These are phyloP conservation scores for Gadopsis marmoratus DNA, from an alignment of 2,797 vertebrate species.

Conservation along the genomic window DNA sequence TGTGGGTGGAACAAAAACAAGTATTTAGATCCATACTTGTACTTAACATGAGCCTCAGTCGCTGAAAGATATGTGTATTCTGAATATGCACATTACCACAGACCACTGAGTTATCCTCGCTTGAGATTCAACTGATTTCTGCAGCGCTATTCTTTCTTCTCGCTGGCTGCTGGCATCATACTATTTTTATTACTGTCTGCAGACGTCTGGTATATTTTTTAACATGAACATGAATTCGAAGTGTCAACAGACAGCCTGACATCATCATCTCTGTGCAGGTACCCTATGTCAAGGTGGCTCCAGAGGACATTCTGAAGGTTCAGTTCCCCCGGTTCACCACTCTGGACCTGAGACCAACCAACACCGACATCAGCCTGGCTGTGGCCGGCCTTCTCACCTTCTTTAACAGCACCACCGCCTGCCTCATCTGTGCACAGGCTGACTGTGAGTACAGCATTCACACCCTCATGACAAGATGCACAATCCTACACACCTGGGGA, in stretches of 20 bases:
- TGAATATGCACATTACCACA: constrained; percentile 50
- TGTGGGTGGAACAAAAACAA: constrained; percentile 52
- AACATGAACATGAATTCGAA: constrained; percentile 1
- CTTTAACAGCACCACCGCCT: constrained; percentile 96
- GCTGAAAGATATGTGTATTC: constrained; percentile 40
- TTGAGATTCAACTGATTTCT: constrained; percentile 55
- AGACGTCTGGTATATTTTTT: constrained; percentile 29
- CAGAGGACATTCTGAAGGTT: constrained; percentile 96
- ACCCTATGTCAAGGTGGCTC: constrained; percentile 98
- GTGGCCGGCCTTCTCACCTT: constrained; percentile 95
- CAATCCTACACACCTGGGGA: constrained; percentile 18
- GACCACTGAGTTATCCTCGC: constrained; percentile 47
- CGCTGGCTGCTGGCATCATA: constrained; percentile 44
- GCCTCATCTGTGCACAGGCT: constrained; percentile 98
- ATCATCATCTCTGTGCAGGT: constrained; percentile 84
- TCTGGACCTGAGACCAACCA: constrained; percentile 96
- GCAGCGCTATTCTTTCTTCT: constrained; percentile 42
- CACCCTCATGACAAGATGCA: constrained; percentile 40
- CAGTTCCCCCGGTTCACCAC: constrained; percentile 98
- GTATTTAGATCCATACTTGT: constrained; percentile 41
- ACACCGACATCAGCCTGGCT: constrained; percentile 96
- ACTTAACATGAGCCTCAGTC: constrained; percentile 39
- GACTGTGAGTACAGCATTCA: constrained; percentile 91
- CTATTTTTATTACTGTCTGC: constrained; percentile 48
- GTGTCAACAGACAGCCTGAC: constrained; percentile 33